Base-by-base conservation (phyloP, 1,140 invertebrate species). In the Ladona fulva region DNA sequence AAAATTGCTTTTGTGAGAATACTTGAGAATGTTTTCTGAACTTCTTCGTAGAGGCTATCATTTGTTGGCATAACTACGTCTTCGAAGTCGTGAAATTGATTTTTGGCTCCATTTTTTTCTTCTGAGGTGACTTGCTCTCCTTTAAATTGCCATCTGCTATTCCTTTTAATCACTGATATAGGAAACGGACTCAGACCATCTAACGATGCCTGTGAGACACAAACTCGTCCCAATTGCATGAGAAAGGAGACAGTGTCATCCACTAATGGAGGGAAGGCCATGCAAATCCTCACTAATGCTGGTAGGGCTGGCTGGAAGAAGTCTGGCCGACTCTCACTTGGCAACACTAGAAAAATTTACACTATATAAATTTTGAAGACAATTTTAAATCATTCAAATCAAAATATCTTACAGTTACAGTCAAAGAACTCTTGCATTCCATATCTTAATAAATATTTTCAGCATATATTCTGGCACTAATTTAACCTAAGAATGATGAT, bases 261-360 rank as follows among this genome's bases (percentile, higher is more conserved):
- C 42, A 93, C 90, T 1, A 98, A 87, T 0, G 95, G 94, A 25
- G 97, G 97, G 85, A 98, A 98, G 0, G 96, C 95, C 79, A 92
- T 89, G 82, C 94, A 95, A 80, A 98, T 94, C 59, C 93, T 86
- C 0, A 95, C 92, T 25, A 98, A 86, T 0, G 94, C 92, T 44
- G 95, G 93, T 59, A 98, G 84, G 8, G 95, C 90, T 19, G 93
- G 91, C 80, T 92, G 89, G 82, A 97, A 96, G 77, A 97, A 89
- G 82, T 93, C 89, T 11, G 92, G 88, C 78, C 95, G 88, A 80
- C 93, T 89, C 76, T 91, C 90, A 79, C 92, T 91, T 3, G 94
- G 92, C 29, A 97, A 86, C 74, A 97, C 93, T 90, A 83, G 16
- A 86, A 86, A 77, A 79, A 80, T 81, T 81, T 80, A 66, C 74